phyloP scores from a whole-genome alignment of 2,888 invertebrate genomes.

The Macaria notata region DNA sequence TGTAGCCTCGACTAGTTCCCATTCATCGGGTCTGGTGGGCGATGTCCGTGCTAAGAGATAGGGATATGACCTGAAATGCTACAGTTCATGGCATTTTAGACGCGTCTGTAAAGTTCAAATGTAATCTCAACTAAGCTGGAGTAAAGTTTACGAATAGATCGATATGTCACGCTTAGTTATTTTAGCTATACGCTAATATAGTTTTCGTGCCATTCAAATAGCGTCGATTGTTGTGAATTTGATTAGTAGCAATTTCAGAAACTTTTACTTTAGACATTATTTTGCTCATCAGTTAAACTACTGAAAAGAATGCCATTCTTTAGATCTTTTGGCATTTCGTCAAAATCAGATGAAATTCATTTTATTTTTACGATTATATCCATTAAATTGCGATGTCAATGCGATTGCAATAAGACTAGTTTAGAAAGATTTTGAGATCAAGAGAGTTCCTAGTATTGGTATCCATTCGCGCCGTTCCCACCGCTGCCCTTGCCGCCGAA shows the following conservation, averaged over 20 bases:
- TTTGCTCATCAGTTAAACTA: no score
- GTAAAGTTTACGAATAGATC: no score
- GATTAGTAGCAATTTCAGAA: no score
- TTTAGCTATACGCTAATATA: no score
- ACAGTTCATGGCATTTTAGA: neutral
- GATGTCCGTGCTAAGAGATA: slow-evolving; percentile 22
- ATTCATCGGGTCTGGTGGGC: slow-evolving; percentile 32
- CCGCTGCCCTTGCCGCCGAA: slow-evolving; percentile 36
- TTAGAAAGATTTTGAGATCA: slow-evolving; percentile 53
- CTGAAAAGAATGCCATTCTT: no score
- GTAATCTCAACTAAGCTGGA: no score
- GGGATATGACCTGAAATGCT: slow-evolving; percentile 9
- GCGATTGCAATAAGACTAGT: slow-evolving; percentile 39
- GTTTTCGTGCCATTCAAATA: no score
- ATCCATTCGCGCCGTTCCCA: slow-evolving; percentile 48
- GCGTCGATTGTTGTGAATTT: no score
- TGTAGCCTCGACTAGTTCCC: slow-evolving; percentile 25
- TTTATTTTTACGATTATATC: neutral
- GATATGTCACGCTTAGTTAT: no score
- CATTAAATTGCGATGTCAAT: slow-evolving; percentile 18
- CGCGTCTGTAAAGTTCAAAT: neutral
- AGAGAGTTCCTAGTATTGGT: slow-evolving; percentile 52
- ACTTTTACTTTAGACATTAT: no score
- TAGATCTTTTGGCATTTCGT: no score
- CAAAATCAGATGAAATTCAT: no score